Conservation (phyloP, 2,113 vertebrate genomes). For the Nibea albiflora region DNA sequence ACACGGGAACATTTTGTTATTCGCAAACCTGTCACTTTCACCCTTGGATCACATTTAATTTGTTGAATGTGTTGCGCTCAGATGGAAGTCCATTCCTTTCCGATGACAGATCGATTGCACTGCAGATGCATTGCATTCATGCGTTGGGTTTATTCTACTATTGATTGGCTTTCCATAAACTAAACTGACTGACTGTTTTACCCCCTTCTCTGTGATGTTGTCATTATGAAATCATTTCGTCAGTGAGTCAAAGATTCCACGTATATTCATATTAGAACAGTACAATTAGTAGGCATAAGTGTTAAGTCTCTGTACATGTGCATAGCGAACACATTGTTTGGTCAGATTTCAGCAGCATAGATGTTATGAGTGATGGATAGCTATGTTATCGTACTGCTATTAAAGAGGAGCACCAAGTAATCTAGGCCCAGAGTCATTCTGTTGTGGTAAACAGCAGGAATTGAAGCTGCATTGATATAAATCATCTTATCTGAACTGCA, state of each 20-base stretch:
- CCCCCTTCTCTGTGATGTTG: slow-evolving; percentile 24
- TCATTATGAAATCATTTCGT: slow-evolving; percentile 39
- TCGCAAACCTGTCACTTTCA: slow-evolving; percentile 34
- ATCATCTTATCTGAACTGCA: neutral
- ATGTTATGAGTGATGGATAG: too few relatives aligned
- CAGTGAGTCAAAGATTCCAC: slow-evolving; percentile 26
- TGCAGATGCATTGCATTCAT: slow-evolving; percentile 35
- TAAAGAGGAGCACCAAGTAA: neutral
- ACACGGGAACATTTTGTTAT: slow-evolving; percentile 38
- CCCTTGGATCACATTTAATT: slow-evolving; percentile 23
- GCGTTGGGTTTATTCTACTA: slow-evolving; percentile 50
- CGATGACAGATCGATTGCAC: slow-evolving; percentile 42
- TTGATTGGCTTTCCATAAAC: slow-evolving; percentile 63
- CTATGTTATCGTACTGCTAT: neutral
- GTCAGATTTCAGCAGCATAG: neutral
- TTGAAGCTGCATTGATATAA: neutral
- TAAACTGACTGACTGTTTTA: slow-evolving; percentile 7
- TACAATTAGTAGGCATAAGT: neutral
- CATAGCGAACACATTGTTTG: neutral
- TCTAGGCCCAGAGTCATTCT: neutral
- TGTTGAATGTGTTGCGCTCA: slow-evolving; percentile 27
- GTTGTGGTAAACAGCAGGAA: neutral
- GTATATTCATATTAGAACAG: slow-evolving; percentile 8
- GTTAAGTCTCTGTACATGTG: neutral
- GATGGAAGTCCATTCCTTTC: slow-evolving; percentile 35